phyloP scores from a whole-genome alignment of 35 echinoderm and acorn worm species.

The Amphiura filiformis region DNA sequence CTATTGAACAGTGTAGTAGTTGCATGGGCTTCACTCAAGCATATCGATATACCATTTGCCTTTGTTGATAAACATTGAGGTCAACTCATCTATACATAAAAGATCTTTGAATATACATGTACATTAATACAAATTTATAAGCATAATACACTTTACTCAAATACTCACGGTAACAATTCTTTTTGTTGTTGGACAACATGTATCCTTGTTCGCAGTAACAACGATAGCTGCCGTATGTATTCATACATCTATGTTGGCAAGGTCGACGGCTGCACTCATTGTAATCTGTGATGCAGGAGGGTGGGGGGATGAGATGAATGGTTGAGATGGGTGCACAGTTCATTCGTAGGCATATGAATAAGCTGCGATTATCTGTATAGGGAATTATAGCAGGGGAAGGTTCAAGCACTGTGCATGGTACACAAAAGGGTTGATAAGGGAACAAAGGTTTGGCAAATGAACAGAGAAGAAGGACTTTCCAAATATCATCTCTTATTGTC shows the following conservation, averaged over 20 bases:
- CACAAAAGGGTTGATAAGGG: background rate
- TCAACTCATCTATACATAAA: too few relatives aligned
- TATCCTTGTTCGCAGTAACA: constrained; percentile 97
- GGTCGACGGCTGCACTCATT: constrained; percentile 84
- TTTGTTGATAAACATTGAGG: too few relatives aligned
- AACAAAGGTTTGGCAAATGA: background rate
- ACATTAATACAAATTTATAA: too few relatives aligned
- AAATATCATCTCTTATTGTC: background rate
- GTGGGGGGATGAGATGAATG: background rate
- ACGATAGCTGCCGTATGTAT: constrained; percentile 77
- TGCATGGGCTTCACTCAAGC: too few relatives aligned
- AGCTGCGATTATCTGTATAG: constrained; percentile 10
- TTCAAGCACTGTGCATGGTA: constrained; percentile 8
- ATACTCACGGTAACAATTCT: constrained; percentile 86
- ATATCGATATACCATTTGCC: too few relatives aligned
- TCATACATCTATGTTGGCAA: constrained; percentile 93
- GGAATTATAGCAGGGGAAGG: constrained; percentile 8
- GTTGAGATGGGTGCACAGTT: constrained; percentile 13
- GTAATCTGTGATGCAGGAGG: constrained; percentile 63
- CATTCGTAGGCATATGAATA: constrained; percentile 7
- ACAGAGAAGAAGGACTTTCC: constrained; percentile 2
- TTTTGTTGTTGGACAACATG: constrained; percentile 56
- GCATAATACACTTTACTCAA: too few relatives aligned
- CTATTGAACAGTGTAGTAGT: too few relatives aligned
- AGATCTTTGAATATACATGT: too few relatives aligned